Evolutionary conservation across 2,113 vertebrate genomes (phyloP), one percentile per base, ranked within the genome.

Genomic region (Bostrychus sinensis): DNA sequence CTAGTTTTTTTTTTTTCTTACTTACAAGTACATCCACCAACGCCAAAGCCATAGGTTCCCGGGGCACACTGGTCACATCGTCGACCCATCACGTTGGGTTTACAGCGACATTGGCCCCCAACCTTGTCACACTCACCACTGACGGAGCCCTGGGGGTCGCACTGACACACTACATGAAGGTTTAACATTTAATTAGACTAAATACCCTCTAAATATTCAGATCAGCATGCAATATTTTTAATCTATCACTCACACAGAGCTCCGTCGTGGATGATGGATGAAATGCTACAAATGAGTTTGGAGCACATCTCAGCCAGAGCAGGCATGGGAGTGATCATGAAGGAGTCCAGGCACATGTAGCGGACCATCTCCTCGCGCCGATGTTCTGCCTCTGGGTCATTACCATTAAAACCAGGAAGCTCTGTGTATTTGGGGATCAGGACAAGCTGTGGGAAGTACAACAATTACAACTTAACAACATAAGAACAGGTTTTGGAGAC

Each of bases 71-170:
- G 91, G 80, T 95, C 87, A 0, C 94, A 97, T 48, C 80, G 90
- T 1, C 61, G 91, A 39, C 93, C 94, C 1, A 91, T 84, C 60
- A 96, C 87, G 0, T 95, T 92, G 32, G 91, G 81, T 78, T 91
- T 93, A 81, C 94, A 96, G 10, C 67, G 88, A 5, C 94, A 95
- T 74, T 95, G 94, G n/a, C 94, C 94, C 1, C 93, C 94, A 1
- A 96, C 89, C 14, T 51, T 87, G 5, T 91, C 70, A 68, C 94
- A 96, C 64, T 94, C 91, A 0, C 91, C 88, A 63, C 90, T 95
- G 79, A 92, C 82, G 22, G 94, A 96, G 38, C 94, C 93, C 82
- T 95, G 93, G 0, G 85, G 93, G 76, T 95, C 89, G 53, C 94
- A 96, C 62, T 93, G 85, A 79, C 94, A 96, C 23, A 90, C 95